Conservation (phyloP, 1,140 invertebrate species). For the Drosophila prosaltans region DNA sequence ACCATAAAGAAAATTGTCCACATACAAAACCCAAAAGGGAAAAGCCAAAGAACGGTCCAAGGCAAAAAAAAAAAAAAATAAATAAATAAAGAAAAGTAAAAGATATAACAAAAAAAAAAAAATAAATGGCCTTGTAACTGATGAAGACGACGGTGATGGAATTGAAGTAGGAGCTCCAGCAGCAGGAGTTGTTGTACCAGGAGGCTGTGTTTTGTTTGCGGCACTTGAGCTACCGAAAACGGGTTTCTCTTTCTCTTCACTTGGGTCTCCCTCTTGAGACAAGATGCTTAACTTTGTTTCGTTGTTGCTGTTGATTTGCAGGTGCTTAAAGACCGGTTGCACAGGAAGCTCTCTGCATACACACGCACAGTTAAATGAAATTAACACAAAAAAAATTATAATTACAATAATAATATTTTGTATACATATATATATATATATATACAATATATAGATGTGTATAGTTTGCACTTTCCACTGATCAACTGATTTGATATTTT, state of each 20-base stretch:
- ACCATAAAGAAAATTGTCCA: constrained; percentile 61
- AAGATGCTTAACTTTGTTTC: constrained; percentile 8
- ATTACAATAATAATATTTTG: constrained; percentile 10
- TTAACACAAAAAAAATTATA: constrained; percentile 43
- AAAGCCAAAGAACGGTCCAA: neutral
- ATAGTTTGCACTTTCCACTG: neutral
- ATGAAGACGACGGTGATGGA: constrained; percentile 1
- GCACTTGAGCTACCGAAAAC: constrained; percentile 27
- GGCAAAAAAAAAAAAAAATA: neutral
- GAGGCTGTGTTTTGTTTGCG: neutral
- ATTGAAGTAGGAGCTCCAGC: constrained; percentile 2
- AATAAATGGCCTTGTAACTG: constrained; percentile 9
- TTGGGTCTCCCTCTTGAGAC: constrained; percentile 5
- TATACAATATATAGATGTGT: neutral
- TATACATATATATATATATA: neutral
- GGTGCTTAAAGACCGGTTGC: constrained; percentile 72
- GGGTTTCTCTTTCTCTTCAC: constrained; percentile 17
- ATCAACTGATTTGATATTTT: neutral
- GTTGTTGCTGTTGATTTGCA: constrained; percentile 44
- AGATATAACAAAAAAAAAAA: neutral
- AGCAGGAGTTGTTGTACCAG: neutral
- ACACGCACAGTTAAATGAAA: constrained; percentile 32
- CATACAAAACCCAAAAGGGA: neutral
- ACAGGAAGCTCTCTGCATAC: constrained; percentile 54
- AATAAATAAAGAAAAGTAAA: too few relatives aligned